These are phyloP conservation scores for Tiliqua scincoides DNA, from an alignment of 2,113 vertebrate species.

Conservation along the genomic window DNA sequence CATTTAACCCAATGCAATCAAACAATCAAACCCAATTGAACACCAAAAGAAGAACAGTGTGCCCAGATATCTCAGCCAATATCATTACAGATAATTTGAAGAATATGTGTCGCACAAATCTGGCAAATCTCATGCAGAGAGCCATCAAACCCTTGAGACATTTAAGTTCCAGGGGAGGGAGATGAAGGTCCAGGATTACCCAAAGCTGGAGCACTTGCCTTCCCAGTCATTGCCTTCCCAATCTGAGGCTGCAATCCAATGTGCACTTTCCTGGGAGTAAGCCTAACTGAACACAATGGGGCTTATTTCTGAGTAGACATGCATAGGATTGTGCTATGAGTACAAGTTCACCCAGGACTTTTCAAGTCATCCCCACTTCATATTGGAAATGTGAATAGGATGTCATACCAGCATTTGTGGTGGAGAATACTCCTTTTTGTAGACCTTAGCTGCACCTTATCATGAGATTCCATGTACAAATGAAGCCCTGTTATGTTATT, in stretches of 20 bases:
- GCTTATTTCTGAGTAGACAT: too few species aligned
- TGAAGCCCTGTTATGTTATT: background rate
- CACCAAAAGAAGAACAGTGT: background rate
- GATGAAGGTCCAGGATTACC: too few species aligned
- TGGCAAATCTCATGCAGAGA: background rate
- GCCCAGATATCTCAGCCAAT: background rate
- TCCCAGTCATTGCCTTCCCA: too few species aligned
- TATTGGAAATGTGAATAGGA: background rate
- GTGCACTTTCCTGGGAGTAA: too few species aligned
- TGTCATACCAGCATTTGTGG: background rate
- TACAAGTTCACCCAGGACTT: background rate
- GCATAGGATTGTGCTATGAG: too few species aligned
- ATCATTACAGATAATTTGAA: conserved; percentile 13
- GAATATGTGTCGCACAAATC: background rate
- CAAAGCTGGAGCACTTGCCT: background rate
- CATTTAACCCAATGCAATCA: background rate
- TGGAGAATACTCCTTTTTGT: background rate
- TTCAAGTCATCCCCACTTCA: background rate
- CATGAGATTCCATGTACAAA: background rate
- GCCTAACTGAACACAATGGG: too few species aligned
- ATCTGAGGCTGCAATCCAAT: too few species aligned
- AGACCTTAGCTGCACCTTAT: background rate
- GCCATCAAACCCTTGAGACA: too few species aligned
- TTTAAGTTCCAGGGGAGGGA: too few species aligned
- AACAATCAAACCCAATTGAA: background rate